phyloP scores from a whole-genome alignment of 2,888 invertebrate genomes.

The Hedya salicella region DNA sequence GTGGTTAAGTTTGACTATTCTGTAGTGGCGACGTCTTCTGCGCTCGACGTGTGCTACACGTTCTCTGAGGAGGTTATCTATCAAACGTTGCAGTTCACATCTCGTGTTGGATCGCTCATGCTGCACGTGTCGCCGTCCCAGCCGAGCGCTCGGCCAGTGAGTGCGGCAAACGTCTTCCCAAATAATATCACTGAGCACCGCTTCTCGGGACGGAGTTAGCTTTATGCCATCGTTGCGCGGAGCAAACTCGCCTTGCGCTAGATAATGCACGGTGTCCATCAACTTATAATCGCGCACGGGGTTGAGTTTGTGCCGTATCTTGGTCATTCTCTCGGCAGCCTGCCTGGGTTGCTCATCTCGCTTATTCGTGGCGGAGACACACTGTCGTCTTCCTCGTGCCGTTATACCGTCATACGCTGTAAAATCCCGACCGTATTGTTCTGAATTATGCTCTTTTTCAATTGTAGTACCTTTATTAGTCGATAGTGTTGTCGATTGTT shows the following conservation, averaged over 20 bases:
- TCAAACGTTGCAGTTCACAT: conserved; percentile 73
- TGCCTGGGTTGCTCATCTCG: conserved; percentile 70
- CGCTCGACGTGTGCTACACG: conserved; percentile 78
- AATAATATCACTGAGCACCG: conserved; percentile 79
- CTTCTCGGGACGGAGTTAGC: conserved; percentile 78
- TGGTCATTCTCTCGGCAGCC: conserved; percentile 76
- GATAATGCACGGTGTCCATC: conserved; percentile 81
- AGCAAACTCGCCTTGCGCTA: conserved; percentile 81
- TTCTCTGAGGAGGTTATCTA: conserved; percentile 75
- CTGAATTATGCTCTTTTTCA: conserved; percentile 77
- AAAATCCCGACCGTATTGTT: conserved; percentile 78
- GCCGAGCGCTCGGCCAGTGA: conserved; percentile 76
- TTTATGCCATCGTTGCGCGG: conserved; percentile 81
- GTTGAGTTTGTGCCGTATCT: conserved; percentile 77
- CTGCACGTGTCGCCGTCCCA: conserved; percentile 70
- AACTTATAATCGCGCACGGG: conserved; percentile 78
- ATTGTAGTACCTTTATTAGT: conserved; percentile 72
- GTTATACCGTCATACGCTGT: conserved; percentile 79
- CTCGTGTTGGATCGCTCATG: conserved; percentile 68
- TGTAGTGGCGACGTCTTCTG: conserved; percentile 75
- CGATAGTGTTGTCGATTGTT: conserved; percentile 67
- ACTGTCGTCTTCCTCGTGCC: conserved; percentile 73
- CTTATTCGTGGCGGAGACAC: conserved; percentile 76
- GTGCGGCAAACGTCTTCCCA: conserved; percentile 82
- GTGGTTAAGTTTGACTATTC: conserved; percentile 77